Conservation (phyloP, 2,797 vertebrate genomes). For the Pangasius larnaudii region DNA sequence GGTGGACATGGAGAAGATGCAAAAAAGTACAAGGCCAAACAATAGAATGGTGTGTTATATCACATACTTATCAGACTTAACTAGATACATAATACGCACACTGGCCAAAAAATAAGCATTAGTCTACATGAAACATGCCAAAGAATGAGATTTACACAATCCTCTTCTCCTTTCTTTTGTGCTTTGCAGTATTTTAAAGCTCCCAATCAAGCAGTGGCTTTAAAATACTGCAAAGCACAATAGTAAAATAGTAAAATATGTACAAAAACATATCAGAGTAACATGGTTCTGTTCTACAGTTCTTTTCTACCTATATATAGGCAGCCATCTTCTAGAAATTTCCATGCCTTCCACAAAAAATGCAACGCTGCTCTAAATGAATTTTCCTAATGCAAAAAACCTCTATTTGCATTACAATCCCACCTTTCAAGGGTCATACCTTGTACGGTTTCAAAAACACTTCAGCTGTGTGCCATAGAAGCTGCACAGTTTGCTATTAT, state of each 20-base stretch:
- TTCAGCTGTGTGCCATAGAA: not conserved
- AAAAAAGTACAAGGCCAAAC: not conserved
- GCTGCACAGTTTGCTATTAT: not conserved
- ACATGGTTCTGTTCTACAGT: not conserved
- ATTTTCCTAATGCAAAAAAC: constrained; percentile 71
- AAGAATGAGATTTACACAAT: constrained; percentile 4
- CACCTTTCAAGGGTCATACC: constrained; percentile 39
- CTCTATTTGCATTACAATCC: constrained; percentile 63
- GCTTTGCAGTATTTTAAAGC: not conserved
- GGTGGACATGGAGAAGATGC: not conserved
- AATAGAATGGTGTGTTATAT: not conserved
- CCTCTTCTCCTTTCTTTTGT: not conserved
- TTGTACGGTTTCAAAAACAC: constrained; percentile 5
- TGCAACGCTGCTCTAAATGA: constrained; percentile 39
- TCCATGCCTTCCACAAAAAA: constrained; percentile 46
- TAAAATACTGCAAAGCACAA: no score
- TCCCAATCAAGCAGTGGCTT: not conserved
- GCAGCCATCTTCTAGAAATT: constrained; percentile 36
- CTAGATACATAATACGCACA: not conserved
- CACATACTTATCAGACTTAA: not conserved
- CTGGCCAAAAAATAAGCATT: not conserved
- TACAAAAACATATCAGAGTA: not conserved
- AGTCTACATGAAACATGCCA: not conserved
- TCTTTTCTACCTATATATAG: not conserved
- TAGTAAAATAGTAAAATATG: no score